phyloP scores from a whole-genome alignment of 35 echinoderm and acorn worm species.

The Anneissia japonica region DNA sequence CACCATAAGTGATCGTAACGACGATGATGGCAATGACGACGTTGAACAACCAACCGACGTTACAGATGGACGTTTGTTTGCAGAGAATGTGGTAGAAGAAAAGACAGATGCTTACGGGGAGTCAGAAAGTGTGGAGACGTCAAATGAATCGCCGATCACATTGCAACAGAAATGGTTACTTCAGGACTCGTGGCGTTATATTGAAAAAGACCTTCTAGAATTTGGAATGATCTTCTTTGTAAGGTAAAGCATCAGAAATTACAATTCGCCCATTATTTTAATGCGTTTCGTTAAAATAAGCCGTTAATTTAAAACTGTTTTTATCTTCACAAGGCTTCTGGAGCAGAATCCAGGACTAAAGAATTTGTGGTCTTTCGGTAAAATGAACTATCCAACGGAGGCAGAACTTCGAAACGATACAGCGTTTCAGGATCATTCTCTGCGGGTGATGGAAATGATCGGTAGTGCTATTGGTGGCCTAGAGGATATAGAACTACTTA shows the following conservation, averaged over 20 bases:
- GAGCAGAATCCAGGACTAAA: constrained; percentile 16
- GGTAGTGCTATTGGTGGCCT: constrained; percentile 36
- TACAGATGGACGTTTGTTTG: too few species aligned
- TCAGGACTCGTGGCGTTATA: constrained; percentile 26
- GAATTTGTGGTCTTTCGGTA: constrained; percentile 39
- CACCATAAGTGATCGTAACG: too few species aligned
- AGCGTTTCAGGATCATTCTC: constrained; percentile 1
- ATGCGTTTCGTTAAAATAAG: not conserved
- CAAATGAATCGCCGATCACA: constrained; percentile 15
- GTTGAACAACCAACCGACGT: too few species aligned
- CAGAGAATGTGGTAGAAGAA: not conserved
- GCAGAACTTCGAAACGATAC: constrained; percentile 16
- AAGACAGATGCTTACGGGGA: not conserved
- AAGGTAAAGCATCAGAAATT: constrained; percentile 8
- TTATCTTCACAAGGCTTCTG: not conserved
- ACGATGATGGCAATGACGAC: too few species aligned
- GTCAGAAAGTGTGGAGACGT: not conserved
- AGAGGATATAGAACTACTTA: constrained; percentile 23
- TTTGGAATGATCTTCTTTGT: constrained; percentile 41
- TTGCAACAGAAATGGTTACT: constrained; percentile 29
- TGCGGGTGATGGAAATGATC: constrained; percentile 46
- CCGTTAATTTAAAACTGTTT: not conserved
- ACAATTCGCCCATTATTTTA: not conserved
- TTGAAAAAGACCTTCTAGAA: constrained; percentile 15
- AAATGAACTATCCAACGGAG: constrained; percentile 25